phyloP scores from a whole-genome alignment of 2,797 vertebrate species.

The Natrix natrix region DNA sequence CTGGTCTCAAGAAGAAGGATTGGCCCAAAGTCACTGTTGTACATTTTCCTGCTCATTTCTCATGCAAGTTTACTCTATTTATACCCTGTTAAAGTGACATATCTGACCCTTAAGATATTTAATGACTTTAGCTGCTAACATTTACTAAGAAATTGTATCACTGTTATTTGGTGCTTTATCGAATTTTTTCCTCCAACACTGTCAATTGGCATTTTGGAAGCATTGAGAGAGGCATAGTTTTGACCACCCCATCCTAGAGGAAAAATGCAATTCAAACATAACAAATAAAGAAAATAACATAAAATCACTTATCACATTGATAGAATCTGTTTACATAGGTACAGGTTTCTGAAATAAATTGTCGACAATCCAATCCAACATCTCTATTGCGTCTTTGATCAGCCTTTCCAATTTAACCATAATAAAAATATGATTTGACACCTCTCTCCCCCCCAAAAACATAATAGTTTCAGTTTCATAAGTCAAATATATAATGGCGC shows the following conservation, averaged over 20 bases:
- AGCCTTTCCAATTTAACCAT: not conserved
- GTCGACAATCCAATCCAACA: not conserved
- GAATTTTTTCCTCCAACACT: not conserved
- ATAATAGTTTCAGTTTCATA: conserved; percentile 69
- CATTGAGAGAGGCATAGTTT: not conserved
- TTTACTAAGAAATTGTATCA: not conserved
- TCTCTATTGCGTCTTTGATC: not conserved
- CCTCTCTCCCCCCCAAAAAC: conserved; percentile 27
- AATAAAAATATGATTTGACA: conserved; percentile 2
- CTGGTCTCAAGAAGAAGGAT: too few species aligned
- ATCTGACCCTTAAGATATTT: not conserved
- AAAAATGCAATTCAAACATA: not conserved
- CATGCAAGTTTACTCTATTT: not conserved
- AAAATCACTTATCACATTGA: not conserved
- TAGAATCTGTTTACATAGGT: not conserved
- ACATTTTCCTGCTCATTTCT: not conserved
- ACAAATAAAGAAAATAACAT: not conserved
- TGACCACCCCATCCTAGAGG: not conserved
- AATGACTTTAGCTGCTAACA: not conserved
- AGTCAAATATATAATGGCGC: conserved; percentile 66
- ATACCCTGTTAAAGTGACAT: not conserved
- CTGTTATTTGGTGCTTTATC: not conserved
- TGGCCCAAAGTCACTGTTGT: too few species aligned
- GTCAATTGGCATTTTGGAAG: not conserved
- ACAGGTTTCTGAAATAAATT: not conserved